Evolutionary conservation across 1,140 invertebrate species (phyloP), one percentile per base, ranked within the genome.

Genomic region (silkworm (Bombyx mori)): DNA sequence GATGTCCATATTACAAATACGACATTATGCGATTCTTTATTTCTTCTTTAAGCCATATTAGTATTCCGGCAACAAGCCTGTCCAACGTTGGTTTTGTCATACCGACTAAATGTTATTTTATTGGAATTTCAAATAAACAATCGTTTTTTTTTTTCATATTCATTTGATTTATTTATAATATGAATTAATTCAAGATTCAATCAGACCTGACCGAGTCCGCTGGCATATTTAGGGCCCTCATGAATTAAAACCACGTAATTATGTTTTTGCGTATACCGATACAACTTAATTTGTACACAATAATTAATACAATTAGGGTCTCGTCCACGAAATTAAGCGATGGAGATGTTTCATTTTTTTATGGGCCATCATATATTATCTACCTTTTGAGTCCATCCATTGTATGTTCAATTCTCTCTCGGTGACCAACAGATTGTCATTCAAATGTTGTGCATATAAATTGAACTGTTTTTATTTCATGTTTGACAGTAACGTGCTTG

Each of bases 1-100:
- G 81, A 76, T 73, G 81, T 78, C 77, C 81, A 81, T 82, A 83
- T 83, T 83, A 83, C 79, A 83, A 86, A 86, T 86, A 82, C 81
- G 77, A 84, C 71, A 82, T 82, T 84, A 84, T 84, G 69, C 78
- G 71, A 77, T 75, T 79, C 81, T 84, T 84, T 84, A 83, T 84
- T 86, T 86, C 81, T 84, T 86, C 79, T 84, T 86, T 82, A 86
- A 79, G 69, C 66, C 77, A 79, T 84, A 86, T 86, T 86, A 86
- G 83, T 86, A 86, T 86, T 82, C 81, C 65, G 77, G 75, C 76
- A 82, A 82, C 81, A 83, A 79, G 73, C 65, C 73, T 77, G 77
- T 66, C 69, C 75, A 73, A 71, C 71, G 71, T 76, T 71, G 74
- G 83, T 86, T 86, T 86, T 86, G 83, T 85, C 77, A 86, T 86